Conservation (phyloP, 2,888 invertebrate species). For the Microctonus brassicae region DNA sequence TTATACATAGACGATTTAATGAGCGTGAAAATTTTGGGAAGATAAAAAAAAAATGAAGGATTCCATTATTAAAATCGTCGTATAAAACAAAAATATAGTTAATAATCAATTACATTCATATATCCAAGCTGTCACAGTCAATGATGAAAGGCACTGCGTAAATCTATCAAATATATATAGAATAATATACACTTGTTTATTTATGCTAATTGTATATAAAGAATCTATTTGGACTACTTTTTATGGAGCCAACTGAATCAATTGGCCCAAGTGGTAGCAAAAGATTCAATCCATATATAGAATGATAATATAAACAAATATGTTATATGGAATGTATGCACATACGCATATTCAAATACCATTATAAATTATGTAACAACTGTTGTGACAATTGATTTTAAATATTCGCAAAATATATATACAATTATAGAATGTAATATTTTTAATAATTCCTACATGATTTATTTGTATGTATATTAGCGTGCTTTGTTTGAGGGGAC, state of each 20-base stretch:
- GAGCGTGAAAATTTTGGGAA: neutral
- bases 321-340: slow-evolving; percentile 2
- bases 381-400: neutral
- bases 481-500: no score
- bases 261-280: slow-evolving; percentile 15
- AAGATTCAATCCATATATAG: neutral
- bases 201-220: slow-evolving; percentile 33
- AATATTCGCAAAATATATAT: slow-evolving; percentile 12
- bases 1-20: slow-evolving; percentile 19
- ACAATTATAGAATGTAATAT: neutral
- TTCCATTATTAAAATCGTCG: neutral
- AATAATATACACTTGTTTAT: slow-evolving; percentile 20
- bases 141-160: neutral
- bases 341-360: slow-evolving; percentile 22
- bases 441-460: neutral
- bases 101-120: neutral
- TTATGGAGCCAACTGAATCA: slow-evolving; percentile 9
- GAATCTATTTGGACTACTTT: slow-evolving; percentile 22
- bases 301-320: slow-evolving; percentile 5
- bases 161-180: neutral
- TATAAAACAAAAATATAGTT: neutral
- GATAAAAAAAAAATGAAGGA: neutral
- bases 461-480: no score
- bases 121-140: neutral
- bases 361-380: slow-evolving; percentile 11